Evolutionary conservation across 2,888 invertebrate species (phyloP).

Genomic region (Aphidius colemani): DNA sequence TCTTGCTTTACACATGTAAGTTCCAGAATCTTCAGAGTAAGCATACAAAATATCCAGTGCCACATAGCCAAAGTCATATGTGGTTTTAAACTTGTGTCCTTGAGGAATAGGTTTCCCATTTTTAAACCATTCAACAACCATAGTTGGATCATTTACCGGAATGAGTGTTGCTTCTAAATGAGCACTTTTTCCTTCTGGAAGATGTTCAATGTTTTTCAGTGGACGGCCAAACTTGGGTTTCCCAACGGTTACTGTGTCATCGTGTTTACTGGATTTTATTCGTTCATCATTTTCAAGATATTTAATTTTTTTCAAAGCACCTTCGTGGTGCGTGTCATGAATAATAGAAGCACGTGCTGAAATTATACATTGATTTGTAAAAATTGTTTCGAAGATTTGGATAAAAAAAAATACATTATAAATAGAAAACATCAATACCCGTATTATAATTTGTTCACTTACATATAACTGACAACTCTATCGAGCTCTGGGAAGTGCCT

Average conservation of each 20-base stretch:
- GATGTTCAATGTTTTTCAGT: slow-evolving; percentile 79
- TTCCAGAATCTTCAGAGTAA: slow-evolving; percentile 95
- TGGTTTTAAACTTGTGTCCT: slow-evolving; percentile 94
- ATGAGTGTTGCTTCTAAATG: slow-evolving; percentile 94
- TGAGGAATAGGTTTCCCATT: slow-evolving; percentile 92
- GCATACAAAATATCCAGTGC: slow-evolving; percentile 95
- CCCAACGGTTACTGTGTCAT: slow-evolving; percentile 78
- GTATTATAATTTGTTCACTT: slow-evolving; percentile 57
- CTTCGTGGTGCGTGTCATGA: slow-evolving; percentile 90
- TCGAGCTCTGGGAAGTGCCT: slow-evolving; percentile 82
- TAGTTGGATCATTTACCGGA: slow-evolving; percentile 97
- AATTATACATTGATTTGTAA: slow-evolving; percentile 42
- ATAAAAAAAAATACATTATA: not conserved
- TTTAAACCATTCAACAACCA: slow-evolving; percentile 98
- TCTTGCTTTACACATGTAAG: slow-evolving; percentile 94
- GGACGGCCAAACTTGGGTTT: slow-evolving; percentile 90
- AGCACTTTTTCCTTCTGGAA: slow-evolving; percentile 84
- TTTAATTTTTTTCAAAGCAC: slow-evolving; percentile 89
- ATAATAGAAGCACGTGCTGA: slow-evolving; percentile 82
- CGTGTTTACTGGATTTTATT: slow-evolving; percentile 72
- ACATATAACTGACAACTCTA: slow-evolving; percentile 81
- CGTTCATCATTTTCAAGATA: slow-evolving; percentile 86
- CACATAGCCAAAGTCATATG: slow-evolving; percentile 97
- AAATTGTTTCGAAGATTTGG: not conserved
- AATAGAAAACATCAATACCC: too few species aligned